Base-by-base conservation (phyloP, 2,113 vertebrate genomes). In the Nestor notabilis region DNA sequence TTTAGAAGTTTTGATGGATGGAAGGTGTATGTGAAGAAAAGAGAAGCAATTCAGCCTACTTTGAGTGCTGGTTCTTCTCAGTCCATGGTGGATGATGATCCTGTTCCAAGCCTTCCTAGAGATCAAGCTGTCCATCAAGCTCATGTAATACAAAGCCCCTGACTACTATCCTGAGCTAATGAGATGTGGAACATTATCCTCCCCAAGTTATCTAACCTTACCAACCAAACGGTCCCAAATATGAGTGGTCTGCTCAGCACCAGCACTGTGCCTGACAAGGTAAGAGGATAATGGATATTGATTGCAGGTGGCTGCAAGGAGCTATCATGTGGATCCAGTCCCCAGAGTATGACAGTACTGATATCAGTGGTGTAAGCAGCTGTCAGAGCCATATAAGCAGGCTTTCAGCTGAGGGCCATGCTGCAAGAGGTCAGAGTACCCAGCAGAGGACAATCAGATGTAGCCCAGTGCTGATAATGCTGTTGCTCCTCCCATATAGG, bases 391-490 rank as follows among this genome's bases (percentile, higher is more conserved):
- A 2, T 7, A 46, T 28, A 58, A 74, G 28, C 43, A 70, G 60
- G 7, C 35, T 93, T 79, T 46, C 39, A 28, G 44, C 46, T 19
- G 68, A 46, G 43, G 25, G 20, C 21, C 24, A 4, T 37, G 52
- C 24, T 76, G 39, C 43, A 60, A 56, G 55, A 43, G 43, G 61
- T 56, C 60, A 84, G 49, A 66, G 53, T 13, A 52, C 10, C 52
- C 24, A 18, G 46, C 25, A 72, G 61, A 87, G 35, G 47, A 88
- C 23, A 37, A 70, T 28, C 31, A 64, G 35, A 53, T 37, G 24
- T 0, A 61, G 39, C 13, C 28, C 28, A 44, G 69, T 17, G 33
- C 27, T 0, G 0, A 2, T 4, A 79, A 39, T 6, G 33, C 6
- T 50, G 15, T 7, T 11, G 24, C n/a, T 71, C 15, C 47, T 77